Base-by-base conservation (phyloP, 2,113 vertebrate species). In the Sitta europaea region DNA sequence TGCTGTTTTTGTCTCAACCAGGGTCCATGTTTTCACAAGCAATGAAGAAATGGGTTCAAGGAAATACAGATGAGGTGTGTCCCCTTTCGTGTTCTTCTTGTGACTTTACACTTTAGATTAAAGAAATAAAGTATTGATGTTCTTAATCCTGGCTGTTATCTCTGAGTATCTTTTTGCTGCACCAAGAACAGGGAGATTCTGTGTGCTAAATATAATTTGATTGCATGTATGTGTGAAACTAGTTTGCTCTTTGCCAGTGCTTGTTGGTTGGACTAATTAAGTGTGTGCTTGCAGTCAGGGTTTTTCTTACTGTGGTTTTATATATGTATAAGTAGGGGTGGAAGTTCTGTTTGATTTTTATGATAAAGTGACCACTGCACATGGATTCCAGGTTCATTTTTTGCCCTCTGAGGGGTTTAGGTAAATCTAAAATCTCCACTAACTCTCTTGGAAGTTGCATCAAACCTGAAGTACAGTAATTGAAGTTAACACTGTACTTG, bases 41-140 rank as follows among this genome's bases (percentile, higher is more conserved):
- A 76, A 99, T 99, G 99, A 99, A 99, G 98, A 99, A 99, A 95
- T 99, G 99, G 99, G 99, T 99, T 71, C 99, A 99, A 97, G 99
- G 99, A 95, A 98, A 97, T 95, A 98, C 99, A 36, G 98, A 99
- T 80, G 99, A 99, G 99, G 99, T 99, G 66, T 48, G 59, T 62
- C 17, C 11, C 33, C 29, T n/a, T 91, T 92, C 91, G 43, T 45
- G 12, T 78, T 86, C 16, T 57, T 25, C 58, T 45, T 65, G 57
- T 61, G 31, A 35, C 47, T 85, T 89, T 5, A 38, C 23, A 7
- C 21, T 18, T 50, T 14, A 58, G 47, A 47, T 48, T 36, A 58
- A 22, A 50, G 55, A 83, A 88, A n/a, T 71, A 16, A 86, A 85
- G 25, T 7, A 4, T 9, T 79, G 57, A 45, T 21, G 15, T 71